Evolutionary conservation across 2,113 vertebrate species (phyloP), one percentile per base, ranked within the genome.

Genomic region (Caranx ignobilis): DNA sequence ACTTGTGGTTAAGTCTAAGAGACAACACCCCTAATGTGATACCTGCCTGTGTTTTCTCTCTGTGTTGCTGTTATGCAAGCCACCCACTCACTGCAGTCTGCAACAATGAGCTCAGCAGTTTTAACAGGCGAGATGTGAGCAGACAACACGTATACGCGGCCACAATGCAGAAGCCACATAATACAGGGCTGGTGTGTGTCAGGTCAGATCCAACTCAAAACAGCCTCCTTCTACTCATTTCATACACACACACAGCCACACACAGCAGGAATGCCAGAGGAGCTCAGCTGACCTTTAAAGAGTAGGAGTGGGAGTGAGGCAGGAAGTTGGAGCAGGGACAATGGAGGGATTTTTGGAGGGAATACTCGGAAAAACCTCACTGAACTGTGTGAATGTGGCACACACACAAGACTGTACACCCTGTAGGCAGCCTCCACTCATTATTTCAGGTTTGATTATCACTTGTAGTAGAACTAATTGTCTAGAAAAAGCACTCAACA

Each of bases 61-160:
- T 65, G 34, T 59, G 0, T 56, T 31, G 19, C 26, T 69, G 43
- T 86, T 82, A 82, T 82, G 56, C 61, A 82, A 81, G 59, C 75
- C 70, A 13, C 82, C 85, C 88, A 77, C 88, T 50, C 67, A 59
- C 81, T 85, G 74, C 75, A 79, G 72, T 77, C 82, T 83, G 75
- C 71, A 67, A 69, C 62, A 71, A 79, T 80, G 70, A 88, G 64
- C 74, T 80, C 82, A 83, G 81, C 82, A 78, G 10, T 82, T 81
- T 81, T 11, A 79, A 62, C 63, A 31, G 76, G 47, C 39, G 12
- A 65, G 63, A 86, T 74, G 1, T 50, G 63, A 86, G 74, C 56
- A 37, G 76, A 81, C 65, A 55, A 16, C 52, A 66, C 48, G 37
- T 32, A 62, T 39, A 57, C 75, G 43, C 26, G 26, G 26, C 26